Base-by-base conservation (phyloP, 2,888 invertebrate species). In the Melipona bicolor region DNA sequence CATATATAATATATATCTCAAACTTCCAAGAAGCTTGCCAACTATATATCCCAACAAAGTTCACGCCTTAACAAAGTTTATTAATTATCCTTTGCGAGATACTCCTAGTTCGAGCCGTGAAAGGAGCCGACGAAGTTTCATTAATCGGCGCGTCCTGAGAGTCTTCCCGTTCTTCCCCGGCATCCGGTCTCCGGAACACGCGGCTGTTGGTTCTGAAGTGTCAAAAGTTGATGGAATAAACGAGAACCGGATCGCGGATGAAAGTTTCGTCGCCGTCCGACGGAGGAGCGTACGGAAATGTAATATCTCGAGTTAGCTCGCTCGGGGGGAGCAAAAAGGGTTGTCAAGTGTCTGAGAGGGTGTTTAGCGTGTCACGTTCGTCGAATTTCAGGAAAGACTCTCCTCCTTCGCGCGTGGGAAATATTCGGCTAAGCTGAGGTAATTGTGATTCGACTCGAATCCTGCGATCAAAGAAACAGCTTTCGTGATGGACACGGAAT, bases 231-330 rank as follows among this genome's bases (percentile, higher is more conserved):
- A 73, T 70, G 64, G 64, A 77, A 80, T 69, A 72, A 61, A 62
- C 71, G 59, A 70, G 49, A 79, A 75, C 76, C 72, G 73, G 80
- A 76, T 83, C 80, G 64, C 72, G 64, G 24, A 77, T 36, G 83
- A 73, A 77, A 80, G 72, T 83, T 80, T 6, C 3, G 21, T 21
- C 5, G 21, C 11, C 61, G 76, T n/a, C 56, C 1, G 27, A 0
- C 19, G 43, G 70, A 52, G 72, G 73, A 64, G 68, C 61, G 21
- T 27, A 68, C 62, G 77, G 32, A 69, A 73, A 73, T 73, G 72
- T 21, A 78, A 73, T 69, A 68, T 73, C 54, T 15, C n/a, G 69
- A 56, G 54, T 62, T 72, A 24, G 54, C 15, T 68, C 27, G 27
- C 43, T 19, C 5, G 13, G 24, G 54, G 0, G 15, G 15, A 6